Conservation (phyloP, 2,797 vertebrate species). For the Cryptoprocta ferox region DNA sequence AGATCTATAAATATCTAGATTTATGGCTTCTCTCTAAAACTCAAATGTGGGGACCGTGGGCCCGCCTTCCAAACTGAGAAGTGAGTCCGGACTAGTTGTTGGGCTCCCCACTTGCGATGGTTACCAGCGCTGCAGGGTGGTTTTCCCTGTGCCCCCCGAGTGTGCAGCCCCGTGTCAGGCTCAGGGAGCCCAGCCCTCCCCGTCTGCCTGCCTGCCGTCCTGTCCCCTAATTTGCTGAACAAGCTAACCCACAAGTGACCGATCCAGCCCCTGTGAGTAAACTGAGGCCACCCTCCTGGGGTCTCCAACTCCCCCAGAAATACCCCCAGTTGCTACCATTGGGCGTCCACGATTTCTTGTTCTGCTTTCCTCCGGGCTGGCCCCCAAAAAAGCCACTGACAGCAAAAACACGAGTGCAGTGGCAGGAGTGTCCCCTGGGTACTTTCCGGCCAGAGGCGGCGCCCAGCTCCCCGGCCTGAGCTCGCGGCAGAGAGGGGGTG, state of each 20-base stretch:
- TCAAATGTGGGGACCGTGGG: not conserved
- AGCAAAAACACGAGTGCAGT: not conserved
- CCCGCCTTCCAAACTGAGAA: not conserved
- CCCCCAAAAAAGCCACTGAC: not conserved
- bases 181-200: not conserved
- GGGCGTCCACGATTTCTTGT: not conserved
- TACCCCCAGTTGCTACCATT: not conserved
- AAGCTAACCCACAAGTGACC: accelerated
- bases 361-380: not conserved
- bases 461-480: not conserved
- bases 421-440: not conserved
- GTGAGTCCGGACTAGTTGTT: too few relatives aligned
- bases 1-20: not conserved
- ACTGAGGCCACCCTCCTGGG: not conserved
- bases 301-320: not conserved
- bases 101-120: not conserved
- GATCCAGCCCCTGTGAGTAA: not conserved
- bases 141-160: not conserved
- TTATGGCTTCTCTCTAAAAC: not conserved
- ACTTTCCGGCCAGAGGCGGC: not conserved
- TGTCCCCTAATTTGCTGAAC: not conserved
- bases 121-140: too few relatives aligned
- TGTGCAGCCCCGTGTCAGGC: not conserved
- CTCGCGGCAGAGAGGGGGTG: not conserved
- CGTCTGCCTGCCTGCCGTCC: not conserved